Evolutionary conservation across 1,140 invertebrate genomes (phyloP).

Genomic region (Bradynema listronoti): DNA sequence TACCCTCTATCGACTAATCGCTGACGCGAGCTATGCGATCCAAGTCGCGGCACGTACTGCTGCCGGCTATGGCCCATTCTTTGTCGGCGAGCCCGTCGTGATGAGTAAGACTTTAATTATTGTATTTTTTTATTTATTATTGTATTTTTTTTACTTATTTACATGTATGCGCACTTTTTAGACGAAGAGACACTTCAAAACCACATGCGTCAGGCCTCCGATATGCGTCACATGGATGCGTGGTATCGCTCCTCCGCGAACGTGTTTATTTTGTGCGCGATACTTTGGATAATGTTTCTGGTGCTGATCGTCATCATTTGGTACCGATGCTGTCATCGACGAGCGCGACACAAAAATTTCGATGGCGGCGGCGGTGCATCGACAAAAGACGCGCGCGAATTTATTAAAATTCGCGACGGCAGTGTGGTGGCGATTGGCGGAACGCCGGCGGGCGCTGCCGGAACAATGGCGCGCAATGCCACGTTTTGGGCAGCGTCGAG

Average conservation of each 20-base stretch:
- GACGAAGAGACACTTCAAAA: conserved; percentile 42
- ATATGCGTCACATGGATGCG: conserved; percentile 12
- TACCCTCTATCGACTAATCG: conserved; percentile 29
- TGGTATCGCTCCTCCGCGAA: conserved; percentile 17
- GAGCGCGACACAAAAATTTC: conserved; percentile 1
- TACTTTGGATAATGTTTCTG: conserved; percentile 29
- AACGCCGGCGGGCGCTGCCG: conserved; percentile 14
- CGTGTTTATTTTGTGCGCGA: conserved; percentile 17
- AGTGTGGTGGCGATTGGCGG: conserved; percentile 28
- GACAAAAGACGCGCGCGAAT: conserved; percentile 29
- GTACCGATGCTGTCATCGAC: conserved; percentile 23
- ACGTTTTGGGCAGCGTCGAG: too few species aligned
- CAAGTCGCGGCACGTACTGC: conserved; percentile 29
- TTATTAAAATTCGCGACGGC: conserved; percentile 54
- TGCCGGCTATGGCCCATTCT: conserved; percentile 31
- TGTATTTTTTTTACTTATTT: not conserved
- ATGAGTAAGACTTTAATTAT: conserved; percentile 32
- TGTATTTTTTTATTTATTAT: conserved; percentile 1
- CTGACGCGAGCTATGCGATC: conserved; percentile 30
- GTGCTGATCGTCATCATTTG: conserved; percentile 24
- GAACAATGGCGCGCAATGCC: conserved; percentile 27
- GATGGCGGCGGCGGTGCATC: conserved; percentile 12
- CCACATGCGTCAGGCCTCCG: conserved; percentile 28
- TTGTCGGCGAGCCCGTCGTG: conserved; percentile 29
- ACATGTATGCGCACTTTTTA: too few species aligned